Evolutionary conservation across 2,113 vertebrate genomes (phyloP), one percentile per base, ranked within the genome.

Genomic region (Dasyprocta punctata): DNA sequence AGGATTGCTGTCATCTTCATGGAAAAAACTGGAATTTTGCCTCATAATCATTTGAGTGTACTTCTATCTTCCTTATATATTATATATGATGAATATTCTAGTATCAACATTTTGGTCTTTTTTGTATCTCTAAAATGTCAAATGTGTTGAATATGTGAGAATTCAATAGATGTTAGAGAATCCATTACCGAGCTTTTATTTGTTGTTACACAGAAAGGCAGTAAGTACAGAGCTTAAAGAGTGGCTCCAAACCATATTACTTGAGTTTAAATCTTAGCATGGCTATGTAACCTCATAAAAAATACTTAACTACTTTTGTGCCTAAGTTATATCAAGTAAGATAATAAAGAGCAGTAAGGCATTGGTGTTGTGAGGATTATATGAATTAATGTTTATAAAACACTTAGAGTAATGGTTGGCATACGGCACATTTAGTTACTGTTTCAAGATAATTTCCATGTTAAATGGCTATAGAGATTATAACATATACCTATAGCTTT

Each of bases 391-490:
- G 7, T 12, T 90, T 97, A 67, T 2, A 75, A 92, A 86, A 54
- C 1, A 88, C 41, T 41, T 75, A 24, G 22, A 71, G 30, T 81
- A 30, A 12, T 67, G 10, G 7, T 11, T 94, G 61, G n/a, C 5
- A 63, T 24, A 30, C 38, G 30, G 3, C 16, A 67, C 28, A 7
- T 88, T 94, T 93, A 86, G 22, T 92, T 73, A 88, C 63, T 77
- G 24, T 89, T 93, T 95, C 36, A 77, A 93, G 4, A 84, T 36
- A 71, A 89, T 93, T 97, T 91, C 9, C 14, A 94, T 77, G 13
- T 13, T 83, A 58, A 86, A n/a, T 52, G 58, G 22, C 56, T 86
- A 20, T 36, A 82, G 63, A 58, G 24, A 65, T 85, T 92, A 36
- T 6, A 73, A 9, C 13, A 3, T n/a, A 82, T 83, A 67, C n/a